Conservation (phyloP, 2,113 vertebrate species). For the Oophaga pumilio region DNA sequence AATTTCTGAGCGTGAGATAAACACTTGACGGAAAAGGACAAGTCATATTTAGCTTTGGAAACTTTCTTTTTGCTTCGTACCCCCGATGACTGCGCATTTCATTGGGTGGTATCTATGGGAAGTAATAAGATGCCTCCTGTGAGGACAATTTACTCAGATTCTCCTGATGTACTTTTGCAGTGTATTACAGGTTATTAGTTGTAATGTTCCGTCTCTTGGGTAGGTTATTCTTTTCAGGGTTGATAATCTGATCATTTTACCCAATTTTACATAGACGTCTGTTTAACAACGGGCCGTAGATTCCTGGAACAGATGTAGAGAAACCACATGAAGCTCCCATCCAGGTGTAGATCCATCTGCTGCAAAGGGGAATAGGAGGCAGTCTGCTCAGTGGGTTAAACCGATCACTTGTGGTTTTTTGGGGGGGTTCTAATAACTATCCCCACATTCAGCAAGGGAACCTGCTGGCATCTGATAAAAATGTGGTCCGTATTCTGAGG, state of each 20-base stretch:
- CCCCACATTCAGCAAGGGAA: too few species aligned
- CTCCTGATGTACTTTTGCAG: background rate
- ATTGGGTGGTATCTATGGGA: background rate
- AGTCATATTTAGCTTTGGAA: too few species aligned
- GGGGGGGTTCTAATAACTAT: slow-evolving; percentile 63
- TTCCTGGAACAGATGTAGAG: background rate
- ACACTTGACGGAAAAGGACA: too few species aligned
- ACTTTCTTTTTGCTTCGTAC: too few species aligned
- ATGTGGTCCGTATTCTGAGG: too few species aligned
- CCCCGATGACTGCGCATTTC: too few species aligned
- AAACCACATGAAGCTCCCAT: slow-evolving; percentile 28
- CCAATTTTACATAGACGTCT: background rate
- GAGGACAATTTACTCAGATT: too few species aligned
- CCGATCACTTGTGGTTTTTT: slow-evolving; percentile 53
- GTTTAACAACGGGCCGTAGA: background rate
- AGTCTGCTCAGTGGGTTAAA: slow-evolving; percentile 56
- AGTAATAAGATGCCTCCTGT: background rate
- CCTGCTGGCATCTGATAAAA: background rate
- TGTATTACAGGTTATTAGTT: background rate
- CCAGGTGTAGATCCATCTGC: slow-evolving; percentile 60
- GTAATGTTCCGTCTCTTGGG: background rate
- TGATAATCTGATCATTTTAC: slow-evolving; percentile 9
- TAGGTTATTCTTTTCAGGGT: background rate
- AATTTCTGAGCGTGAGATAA: too few species aligned
- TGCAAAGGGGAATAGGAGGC: slow-evolving; percentile 67